Conservation (phyloP, 2,797 vertebrate genomes). For the Phaenicophaeus curvirostris region DNA sequence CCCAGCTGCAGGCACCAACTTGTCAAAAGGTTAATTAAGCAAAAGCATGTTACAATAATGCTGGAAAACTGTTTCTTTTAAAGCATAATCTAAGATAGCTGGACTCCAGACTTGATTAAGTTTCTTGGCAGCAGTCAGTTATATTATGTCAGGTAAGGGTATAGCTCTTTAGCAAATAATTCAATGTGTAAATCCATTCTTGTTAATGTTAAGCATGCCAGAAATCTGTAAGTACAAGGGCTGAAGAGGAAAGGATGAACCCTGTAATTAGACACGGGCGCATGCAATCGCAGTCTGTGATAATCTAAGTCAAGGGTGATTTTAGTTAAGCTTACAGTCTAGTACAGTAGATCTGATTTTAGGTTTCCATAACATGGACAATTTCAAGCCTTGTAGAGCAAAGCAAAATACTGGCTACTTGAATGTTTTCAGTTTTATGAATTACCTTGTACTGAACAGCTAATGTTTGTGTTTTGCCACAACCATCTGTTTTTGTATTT, state of each 20-base stretch:
- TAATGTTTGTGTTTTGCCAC: slow-evolving; percentile 53
- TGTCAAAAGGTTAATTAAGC: neutral
- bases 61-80: neutral
- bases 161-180: neutral
- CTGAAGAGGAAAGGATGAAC: neutral
- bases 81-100: neutral
- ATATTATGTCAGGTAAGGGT: neutral
- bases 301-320: neutral
- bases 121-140: neutral
- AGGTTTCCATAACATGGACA: neutral
- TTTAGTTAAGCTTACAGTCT: neutral
- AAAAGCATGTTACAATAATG: neutral
- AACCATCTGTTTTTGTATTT: slow-evolving; percentile 60
- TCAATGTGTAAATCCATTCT: neutral
- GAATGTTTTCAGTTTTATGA: slow-evolving; percentile 38
- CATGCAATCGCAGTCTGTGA: neutral
- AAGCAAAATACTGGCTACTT: slow-evolving; percentile 23
- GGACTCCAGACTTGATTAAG: neutral
- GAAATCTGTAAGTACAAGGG: neutral
- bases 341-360: neutral
- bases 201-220: neutral
- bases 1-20: neutral
- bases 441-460: slow-evolving; percentile 59
- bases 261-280: neutral
- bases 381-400: slow-evolving; percentile 21